phyloP scores from a whole-genome alignment of 2,797 vertebrate genomes.

The Nyctibius grandis region DNA sequence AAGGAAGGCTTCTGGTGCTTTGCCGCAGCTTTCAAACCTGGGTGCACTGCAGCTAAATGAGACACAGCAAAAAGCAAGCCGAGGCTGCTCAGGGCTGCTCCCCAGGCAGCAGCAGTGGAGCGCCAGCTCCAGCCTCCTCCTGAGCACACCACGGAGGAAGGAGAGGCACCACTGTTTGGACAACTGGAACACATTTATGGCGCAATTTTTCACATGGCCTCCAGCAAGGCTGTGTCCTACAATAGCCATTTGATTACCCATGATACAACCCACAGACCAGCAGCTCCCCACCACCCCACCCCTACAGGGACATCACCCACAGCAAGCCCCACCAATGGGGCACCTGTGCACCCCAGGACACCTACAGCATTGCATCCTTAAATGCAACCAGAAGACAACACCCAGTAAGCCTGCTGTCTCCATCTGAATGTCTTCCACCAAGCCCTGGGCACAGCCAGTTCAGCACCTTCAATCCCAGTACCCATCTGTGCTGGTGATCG shows the following conservation, averaged over 20 bases:
- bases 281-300: not conserved
- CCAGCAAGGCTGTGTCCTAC: slow-evolving; percentile 62
- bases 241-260: slow-evolving; percentile 40
- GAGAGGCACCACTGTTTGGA: slow-evolving; percentile 78
- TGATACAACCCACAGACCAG: slow-evolving; percentile 52
- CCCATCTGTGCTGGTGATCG: not conserved
- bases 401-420: not conserved
- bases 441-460: not conserved
- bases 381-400: rapidly evolving
- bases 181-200: slow-evolving; percentile 83
- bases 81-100: not conserved
- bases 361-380: rapidly evolving
- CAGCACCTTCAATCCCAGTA: not conserved
- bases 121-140: not conserved
- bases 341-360: rapidly evolving
- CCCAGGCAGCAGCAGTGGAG: not conserved
- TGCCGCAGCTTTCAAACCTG: not conserved
- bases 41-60: not conserved
- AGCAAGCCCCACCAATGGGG: rapidly evolving
- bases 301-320: not conserved
- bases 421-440: not conserved
- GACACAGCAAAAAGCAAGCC: not conserved
- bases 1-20: not conserved
- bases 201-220: slow-evolving; percentile 60
- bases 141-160: not conserved